phyloP scores from a whole-genome alignment of 2,888 invertebrate species.

The Meta bourneti region DNA sequence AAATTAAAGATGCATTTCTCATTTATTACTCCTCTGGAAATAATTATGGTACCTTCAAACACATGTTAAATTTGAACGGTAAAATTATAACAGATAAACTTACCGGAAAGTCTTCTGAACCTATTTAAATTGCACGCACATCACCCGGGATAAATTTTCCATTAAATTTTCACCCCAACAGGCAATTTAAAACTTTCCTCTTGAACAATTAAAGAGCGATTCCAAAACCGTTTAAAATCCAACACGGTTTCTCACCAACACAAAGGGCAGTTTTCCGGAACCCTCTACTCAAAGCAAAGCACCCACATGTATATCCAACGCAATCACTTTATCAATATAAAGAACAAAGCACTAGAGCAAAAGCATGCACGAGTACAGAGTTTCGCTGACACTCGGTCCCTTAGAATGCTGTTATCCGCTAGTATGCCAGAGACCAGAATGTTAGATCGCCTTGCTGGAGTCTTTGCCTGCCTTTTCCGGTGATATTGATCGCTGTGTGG shows the following conservation, averaged over 20 bases:
- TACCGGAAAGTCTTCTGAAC: not conserved
- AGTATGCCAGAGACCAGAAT: conserved; percentile 63
- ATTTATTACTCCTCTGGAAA: no score
- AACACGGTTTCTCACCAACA: not conserved
- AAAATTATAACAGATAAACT: no score
- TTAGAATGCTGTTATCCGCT: conserved; percentile 55
- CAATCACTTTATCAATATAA: not conserved
- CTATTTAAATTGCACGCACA: not conserved
- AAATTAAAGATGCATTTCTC: no score
- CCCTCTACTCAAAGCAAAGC: not conserved
- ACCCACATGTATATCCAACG: conserved; percentile 37
- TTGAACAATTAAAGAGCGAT: not conserved
- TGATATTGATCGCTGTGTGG: conserved; percentile 60
- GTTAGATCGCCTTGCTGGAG: conserved; percentile 29
- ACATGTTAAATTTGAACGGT: no score
- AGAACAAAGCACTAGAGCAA: conserved; percentile 1
- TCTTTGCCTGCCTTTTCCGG: conserved; percentile 53
- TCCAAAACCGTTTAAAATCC: not conserved
- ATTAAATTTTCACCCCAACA: not conserved
- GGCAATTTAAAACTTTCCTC: not conserved
- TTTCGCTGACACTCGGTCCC: conserved; percentile 15
- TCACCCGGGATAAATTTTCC: not conserved
- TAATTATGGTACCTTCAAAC: no score
- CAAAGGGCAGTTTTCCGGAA: not conserved
- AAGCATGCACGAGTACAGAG: conserved; percentile 57